A percentile compares a stretch with the other conserved stretches of the same genome.
Conservation (phyloP, 2,113 vertebrate species). For the Euleptes europaea region DNA sequence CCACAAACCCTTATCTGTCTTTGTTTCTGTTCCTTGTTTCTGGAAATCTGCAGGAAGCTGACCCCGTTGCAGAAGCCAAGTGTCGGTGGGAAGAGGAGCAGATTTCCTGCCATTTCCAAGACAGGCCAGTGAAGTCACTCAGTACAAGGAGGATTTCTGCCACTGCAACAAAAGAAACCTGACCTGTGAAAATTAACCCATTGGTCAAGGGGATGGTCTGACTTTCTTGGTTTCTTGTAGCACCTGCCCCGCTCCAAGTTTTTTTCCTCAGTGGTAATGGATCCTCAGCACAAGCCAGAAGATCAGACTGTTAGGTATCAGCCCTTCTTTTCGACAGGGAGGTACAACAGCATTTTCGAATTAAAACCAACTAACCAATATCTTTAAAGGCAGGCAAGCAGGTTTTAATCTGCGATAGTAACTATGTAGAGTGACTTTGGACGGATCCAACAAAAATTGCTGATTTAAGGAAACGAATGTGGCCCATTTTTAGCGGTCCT, state of each 20-base stretch:
- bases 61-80: background rate
- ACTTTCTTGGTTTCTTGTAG: background rate
- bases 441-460: background rate
- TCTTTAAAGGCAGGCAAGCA: accelerated
- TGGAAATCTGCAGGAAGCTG: constrained; percentile 43
- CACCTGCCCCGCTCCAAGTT: background rate
- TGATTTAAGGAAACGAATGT: background rate
- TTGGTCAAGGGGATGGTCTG: background rate
- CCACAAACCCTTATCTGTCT: background rate
- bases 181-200: background rate
- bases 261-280: background rate
- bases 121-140: background rate
- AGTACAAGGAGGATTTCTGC: background rate
- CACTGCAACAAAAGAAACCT: background rate
- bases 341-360: background rate
- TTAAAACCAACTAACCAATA: accelerated
- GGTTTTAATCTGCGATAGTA: background rate
- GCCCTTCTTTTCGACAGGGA: background rate
- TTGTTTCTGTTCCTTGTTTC: background rate
- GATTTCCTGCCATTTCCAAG: accelerated
- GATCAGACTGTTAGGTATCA: background rate
- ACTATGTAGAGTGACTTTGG: accelerated
- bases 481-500: too few species aligned
- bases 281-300: too few species aligned
- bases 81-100: accelerated